Conservation (phyloP, 2,113 vertebrate species). For the Willisornis vidua region DNA sequence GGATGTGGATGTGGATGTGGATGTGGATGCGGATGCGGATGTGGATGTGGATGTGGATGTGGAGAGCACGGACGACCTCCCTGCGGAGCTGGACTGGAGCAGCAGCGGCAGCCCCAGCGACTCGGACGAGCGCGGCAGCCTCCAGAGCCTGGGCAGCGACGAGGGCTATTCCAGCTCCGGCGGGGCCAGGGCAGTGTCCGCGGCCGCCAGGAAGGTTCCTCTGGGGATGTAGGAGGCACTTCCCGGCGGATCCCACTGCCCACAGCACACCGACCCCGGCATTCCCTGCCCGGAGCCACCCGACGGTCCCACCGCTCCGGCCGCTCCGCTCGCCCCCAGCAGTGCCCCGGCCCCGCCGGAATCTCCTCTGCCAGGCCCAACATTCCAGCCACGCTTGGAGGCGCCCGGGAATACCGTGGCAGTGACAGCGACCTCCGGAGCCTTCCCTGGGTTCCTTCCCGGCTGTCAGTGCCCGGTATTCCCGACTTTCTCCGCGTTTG, state of each 20-base stretch:
- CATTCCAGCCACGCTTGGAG: constrained; percentile 53
- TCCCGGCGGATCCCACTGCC: constrained; percentile 26
- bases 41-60: constrained; percentile 75
- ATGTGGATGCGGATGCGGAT: constrained; percentile 88
- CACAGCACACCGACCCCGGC: constrained; percentile 56
- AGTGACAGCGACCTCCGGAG: neutral
- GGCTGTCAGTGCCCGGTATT: neutral
- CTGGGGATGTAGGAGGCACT: constrained; percentile 77
- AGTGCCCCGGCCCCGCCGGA: neutral
- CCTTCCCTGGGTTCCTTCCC: neutral
- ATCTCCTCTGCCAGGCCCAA: neutral
- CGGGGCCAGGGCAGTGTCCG: constrained; percentile 78
- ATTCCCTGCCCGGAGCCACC: constrained; percentile 47
- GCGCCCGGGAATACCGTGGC: neutral
- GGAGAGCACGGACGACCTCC: constrained; percentile 89
- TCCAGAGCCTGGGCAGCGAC: constrained; percentile 90
- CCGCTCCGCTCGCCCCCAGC: neutral
- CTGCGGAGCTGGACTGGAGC: constrained; percentile 90
- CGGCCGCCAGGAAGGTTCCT: constrained; percentile 76
- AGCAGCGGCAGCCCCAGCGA: constrained; percentile 96
- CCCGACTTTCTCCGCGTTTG: neutral
- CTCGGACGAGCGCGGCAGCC: constrained; percentile 89
- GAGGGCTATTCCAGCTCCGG: constrained; percentile 93
- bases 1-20: constrained; percentile 74
- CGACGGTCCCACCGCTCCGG: neutral